These are phyloP conservation scores for Parazoanthus darwini DNA, from an alignment of 92 coral and sea anemone genomes.

Conservation along the genomic window DNA sequence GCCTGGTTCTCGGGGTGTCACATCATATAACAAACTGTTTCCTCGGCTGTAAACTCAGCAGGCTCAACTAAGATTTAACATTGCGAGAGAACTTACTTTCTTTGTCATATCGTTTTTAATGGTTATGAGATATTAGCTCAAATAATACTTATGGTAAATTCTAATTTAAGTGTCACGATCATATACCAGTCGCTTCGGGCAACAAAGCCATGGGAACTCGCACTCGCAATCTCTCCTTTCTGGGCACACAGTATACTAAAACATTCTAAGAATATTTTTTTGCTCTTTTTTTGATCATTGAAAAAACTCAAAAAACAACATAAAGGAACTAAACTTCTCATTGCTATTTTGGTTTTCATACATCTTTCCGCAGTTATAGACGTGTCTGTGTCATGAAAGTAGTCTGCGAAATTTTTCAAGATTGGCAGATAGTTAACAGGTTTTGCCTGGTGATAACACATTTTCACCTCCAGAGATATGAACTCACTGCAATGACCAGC, in stretches of 20 bases:
- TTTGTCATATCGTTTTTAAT: background rate
- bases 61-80: background rate
- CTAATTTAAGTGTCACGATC: conserved; percentile 16
- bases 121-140: conserved; percentile 14
- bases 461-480: background rate
- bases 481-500: background rate
- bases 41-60: background rate
- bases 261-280: conserved; percentile 2
- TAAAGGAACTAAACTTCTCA: background rate
- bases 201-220: conserved; percentile 12
- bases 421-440: conserved; percentile 13
- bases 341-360: background rate
- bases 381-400: background rate
- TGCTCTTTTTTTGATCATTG: background rate
- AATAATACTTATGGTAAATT: conserved; percentile 13
- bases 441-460: conserved; percentile 20
- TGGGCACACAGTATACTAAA: conserved; percentile 17
- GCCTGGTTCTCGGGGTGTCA: background rate
- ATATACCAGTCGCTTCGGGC: conserved; percentile 34
- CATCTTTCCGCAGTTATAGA: background rate
- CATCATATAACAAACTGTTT: background rate
- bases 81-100: conserved; percentile 4
- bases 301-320: background rate
- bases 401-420: conserved; percentile 6
- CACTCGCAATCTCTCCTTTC: conserved; percentile 14